Base-by-base conservation (phyloP, 2,888 invertebrate species). In the Drosophila putrida region DNA sequence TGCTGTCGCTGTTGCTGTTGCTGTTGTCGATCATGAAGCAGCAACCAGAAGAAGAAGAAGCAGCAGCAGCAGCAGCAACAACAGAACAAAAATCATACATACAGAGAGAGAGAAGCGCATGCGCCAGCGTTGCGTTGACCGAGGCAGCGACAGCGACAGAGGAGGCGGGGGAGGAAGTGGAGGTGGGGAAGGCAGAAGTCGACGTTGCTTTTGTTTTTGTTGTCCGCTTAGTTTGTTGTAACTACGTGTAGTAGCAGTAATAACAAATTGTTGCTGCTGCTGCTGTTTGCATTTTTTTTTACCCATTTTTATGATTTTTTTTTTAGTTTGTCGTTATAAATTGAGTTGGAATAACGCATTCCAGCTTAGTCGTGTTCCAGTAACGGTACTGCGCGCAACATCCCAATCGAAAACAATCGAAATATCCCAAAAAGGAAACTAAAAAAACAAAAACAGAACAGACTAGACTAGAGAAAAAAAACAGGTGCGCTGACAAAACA, bases 291-390 rank as follows among this genome's bases (percentile, higher is more conserved):
- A 20, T 33, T 58, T 59, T 63, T 31, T 6, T 31, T 31, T 6
- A 20, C 20, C 20, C 20, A 8, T 31, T 31, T 31, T 31, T 2
- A 1, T 31, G 31, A 28, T 28, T 31, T n/a, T 69, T 55, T 25
- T 57, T 80, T 78, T 80, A 76, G 80, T 81, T 80, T 90, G 84
- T 90, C 88, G 90, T 92, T 91, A 91, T 91, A 91, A 91, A 91
- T 90, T 91, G 90, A 90, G 79, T 83, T 85, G 90, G 82, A 88
- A 91, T 67, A 87, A 76, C 70, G 81, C 75, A 77, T 87, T 90
- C 83, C 85, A 90, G 90, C 88, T 90, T 90, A 91, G 92, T 91
- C 82, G 90, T 85, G 88, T 90, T 90, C 90, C 89, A 91, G 91
- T 90, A 90, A 90, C 91, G 89, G 82, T 90, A 85, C 87, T 81